Base-by-base conservation (phyloP, 1,140 invertebrate species). In the Aphelenchoides besseyi region DNA sequence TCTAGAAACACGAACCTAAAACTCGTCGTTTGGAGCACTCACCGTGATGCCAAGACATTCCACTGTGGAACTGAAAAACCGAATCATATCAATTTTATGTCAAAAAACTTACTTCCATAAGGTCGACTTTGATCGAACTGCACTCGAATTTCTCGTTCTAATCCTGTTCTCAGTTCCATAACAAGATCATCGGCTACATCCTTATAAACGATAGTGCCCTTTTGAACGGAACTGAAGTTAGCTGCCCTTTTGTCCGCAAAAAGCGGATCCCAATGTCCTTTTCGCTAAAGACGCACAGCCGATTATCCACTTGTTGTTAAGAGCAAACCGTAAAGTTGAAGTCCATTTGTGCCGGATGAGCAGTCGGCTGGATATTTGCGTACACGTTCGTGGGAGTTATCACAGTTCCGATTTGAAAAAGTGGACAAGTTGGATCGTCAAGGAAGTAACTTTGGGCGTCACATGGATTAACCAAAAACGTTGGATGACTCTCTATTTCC, bases 41-140 rank as follows among this genome's bases (percentile, higher is more conserved):
- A n/a, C n/a, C n/a, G n/a, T n/a, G 77, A 80, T 9, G 78, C 76
- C 41, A 78, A 48, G 32, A 80, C 32, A 80, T 78, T 78, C 76
- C 76, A 78, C 28, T 78, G 76, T 9, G 76, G 76, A 32, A 78
- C n/a, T n/a, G n/a, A n/a, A n/a, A n/a, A n/a, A n/a, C n/a, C n/a
- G n/a, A n/a, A n/a, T n/a, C n/a, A n/a, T n/a, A n/a, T n/a, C n/a
- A n/a, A n/a, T n/a, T n/a, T n/a, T n/a, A n/a, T n/a, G n/a, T n/a
- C n/a, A n/a, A n/a, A n/a, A n/a, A n/a, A n/a, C n/a, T n/a, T n/a
- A n/a, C n/a, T 80, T n/a, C 52, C 79, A 36, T 76, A 74, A 26
- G 53, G 79, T 2, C 76, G 36, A 3, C 59, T 35, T 69, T 78
- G 61, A 71, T 78, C 76, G 29, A 78, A 76, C 3, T 63, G 16